Evolutionary conservation across 2,113 vertebrate genomes (phyloP).

Genomic region (Pavo muticus): DNA sequence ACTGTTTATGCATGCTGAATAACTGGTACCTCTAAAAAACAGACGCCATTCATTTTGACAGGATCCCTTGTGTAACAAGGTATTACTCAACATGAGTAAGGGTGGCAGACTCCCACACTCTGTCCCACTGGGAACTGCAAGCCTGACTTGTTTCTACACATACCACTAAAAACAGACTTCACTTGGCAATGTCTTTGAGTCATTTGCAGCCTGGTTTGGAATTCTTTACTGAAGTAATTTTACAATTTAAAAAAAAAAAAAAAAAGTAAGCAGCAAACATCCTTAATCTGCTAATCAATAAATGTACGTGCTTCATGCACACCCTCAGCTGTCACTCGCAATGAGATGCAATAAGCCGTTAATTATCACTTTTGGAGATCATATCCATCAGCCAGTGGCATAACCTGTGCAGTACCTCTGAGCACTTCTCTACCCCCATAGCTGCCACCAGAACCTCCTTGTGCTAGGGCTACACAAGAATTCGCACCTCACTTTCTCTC

Average conservation of each 20-base stretch:
- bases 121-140: conserved; percentile 70
- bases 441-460: neutral
- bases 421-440: neutral
- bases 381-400: neutral
- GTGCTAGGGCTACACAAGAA: neutral
- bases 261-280: neutral
- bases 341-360: conserved; percentile 6
- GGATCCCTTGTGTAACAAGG: conserved; percentile 62
- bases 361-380: conserved; percentile 55
- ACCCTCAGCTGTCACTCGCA: conserved; percentile 36
- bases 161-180: conserved; percentile 65
- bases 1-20: conserved; percentile 6
- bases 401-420: neutral
- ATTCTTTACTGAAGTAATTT: conserved; percentile 40
- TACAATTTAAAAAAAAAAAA: neutral
- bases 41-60: conserved; percentile 34
- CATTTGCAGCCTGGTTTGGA: conserved; percentile 61
- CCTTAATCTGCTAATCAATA: conserved; percentile 25
- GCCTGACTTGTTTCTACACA: conserved; percentile 68
- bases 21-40: conserved; percentile 20
- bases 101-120: conserved; percentile 66
- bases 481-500: neutral
- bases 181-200: conserved; percentile 55
- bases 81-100: conserved; percentile 72
- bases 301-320: neutral